Evolutionary conservation across 2,888 invertebrate genomes (phyloP), one percentile per base, ranked within the genome.

Genomic region (Biston stratarius): DNA sequence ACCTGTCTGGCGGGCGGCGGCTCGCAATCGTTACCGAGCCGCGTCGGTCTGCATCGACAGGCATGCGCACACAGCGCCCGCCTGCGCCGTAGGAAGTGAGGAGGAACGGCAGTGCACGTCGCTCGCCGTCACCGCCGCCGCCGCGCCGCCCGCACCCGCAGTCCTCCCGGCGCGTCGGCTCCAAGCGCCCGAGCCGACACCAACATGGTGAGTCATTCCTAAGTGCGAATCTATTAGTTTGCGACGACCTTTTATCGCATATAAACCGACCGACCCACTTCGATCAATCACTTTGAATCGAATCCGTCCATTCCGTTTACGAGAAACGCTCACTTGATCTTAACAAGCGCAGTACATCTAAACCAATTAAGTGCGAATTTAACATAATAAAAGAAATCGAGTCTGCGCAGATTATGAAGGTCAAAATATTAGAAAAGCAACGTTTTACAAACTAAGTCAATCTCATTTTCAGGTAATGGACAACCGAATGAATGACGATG

Each of bases 181-280:
- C 87, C 83, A 88, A 83, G 88, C 92, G 89, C 93, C 86, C 84
- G 83, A 88, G 85, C 91, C 90, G 90, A 60, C 67, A 68, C 63
- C 92, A 92, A 84, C 90, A 94, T 94, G 94, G 94, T 94, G 94
- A 94, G 94, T 94, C 93, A 93, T 84, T 85, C 75, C 84, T 82
- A 82, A 87, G 86, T 89, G 90, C 89, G 85, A 91, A 92, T 87
- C 90, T 88, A 90, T 89, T 87, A 86, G 86, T 86, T 88, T 88
- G 83, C 78, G 81, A 81, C 83, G 83, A 85, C 85, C 86, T 88
- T 85, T 86, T 81, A 77, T 77, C 63, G 53, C 78, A 76, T 68
- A 78, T 74, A 71, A 77, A 79, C 77, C 80, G 76, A 85, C 76
- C 77, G 77, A 77, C 79, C 76, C 71, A 77, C 73, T 77, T 76